Evolutionary conservation across 1,140 invertebrate species (phyloP).

Genomic region (Sogatella furcifera): DNA sequence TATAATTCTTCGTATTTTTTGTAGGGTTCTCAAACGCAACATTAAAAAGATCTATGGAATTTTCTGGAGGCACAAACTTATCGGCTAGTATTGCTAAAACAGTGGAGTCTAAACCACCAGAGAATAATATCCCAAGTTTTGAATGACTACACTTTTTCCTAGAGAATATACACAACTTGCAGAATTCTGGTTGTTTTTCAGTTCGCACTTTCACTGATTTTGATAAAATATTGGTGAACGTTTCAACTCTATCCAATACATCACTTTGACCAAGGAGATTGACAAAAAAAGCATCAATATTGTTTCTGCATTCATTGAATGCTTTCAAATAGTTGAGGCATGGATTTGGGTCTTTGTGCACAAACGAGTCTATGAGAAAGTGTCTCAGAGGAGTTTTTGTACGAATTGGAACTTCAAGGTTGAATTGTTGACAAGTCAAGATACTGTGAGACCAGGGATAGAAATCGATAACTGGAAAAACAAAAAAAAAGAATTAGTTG

Average conservation of each 20-base stretch:
- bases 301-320: no score
- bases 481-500: no score
- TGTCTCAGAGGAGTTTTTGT: background rate
- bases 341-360: background rate
- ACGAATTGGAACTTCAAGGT: background rate
- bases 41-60: constrained; percentile 90
- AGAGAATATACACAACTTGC: constrained; percentile 45
- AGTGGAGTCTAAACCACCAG: constrained; percentile 90
- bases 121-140: constrained; percentile 81
- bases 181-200: constrained; percentile 49
- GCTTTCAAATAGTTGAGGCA: background rate
- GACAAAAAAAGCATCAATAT: no score
- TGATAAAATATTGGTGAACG: constrained; percentile 43
- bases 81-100: constrained; percentile 72
- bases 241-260: constrained; percentile 35
- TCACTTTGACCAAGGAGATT: background rate
- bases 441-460: no score
- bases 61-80: constrained; percentile 50
- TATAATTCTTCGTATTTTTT: constrained; percentile 22
- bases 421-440: no score
- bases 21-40: constrained; percentile 72
- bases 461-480: no score
- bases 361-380: background rate
- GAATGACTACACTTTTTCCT: constrained; percentile 47
- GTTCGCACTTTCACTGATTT: constrained; percentile 51